Evolutionary conservation across 2,797 vertebrate species (phyloP), one percentile per base, ranked within the genome.

Genomic region (Crocidura indochinensis): DNA sequence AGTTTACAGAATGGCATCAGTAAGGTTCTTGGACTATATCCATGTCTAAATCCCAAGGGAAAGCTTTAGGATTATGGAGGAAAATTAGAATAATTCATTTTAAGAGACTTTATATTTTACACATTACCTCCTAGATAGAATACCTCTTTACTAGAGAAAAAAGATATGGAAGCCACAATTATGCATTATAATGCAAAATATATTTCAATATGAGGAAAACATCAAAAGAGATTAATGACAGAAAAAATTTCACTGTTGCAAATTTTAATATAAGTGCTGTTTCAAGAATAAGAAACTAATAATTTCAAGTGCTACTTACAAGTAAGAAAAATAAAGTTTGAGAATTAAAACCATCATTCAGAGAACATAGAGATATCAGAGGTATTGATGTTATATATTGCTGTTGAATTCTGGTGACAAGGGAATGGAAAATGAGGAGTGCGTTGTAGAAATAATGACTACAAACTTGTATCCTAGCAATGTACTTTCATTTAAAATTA

Each of bases 401-500:
- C 47, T 53, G 20, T 67, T 0, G 1, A 51, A 75, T 65, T 15
- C 1, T 10, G n/a, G 44, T 1, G 3, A 72, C 26, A 85, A 92
- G 2, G 22, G 10, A 4, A 29, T 81, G 8, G 56, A 17, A 88
- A 31, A 60, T 60, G 19, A 60, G n/a, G 29, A 38, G 75, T 27
- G 67, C 14, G 8, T 80, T 80, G 8, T 51, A 56, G 38, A 94
- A 79, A 22, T 44, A 8, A 27, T 31, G 24, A 38, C 11, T 73
- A 1, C 20, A 3, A 46, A 46, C 81, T 68, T 1, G 12, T 31
- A 26, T 20, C 38, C 8, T 20, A 71, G 27, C 22, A 46, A 56
- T 47, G 2, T 22, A 67, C 31, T 64, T 83, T 90, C n/a, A 20
- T 64, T 73, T 79, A 6, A 87, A 86, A 38, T 31, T 56, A 77